Conservation (phyloP, 2,797 vertebrate genomes). For the Melanotaenia maccullochi region DNA sequence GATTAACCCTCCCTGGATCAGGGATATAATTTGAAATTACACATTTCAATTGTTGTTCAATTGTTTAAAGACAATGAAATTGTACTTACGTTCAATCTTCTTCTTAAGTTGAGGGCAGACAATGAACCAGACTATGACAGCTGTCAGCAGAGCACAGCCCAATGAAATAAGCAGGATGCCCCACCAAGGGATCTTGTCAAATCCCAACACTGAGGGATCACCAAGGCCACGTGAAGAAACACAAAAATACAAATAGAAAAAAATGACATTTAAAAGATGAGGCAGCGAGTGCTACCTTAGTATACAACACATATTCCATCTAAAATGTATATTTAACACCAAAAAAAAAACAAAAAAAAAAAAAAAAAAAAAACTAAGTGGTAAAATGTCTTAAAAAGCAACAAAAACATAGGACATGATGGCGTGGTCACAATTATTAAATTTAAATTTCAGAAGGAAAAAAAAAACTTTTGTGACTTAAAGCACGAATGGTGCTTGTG, state of each 20-base stretch:
- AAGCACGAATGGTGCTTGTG: background rate
- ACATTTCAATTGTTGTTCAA: constrained; percentile 22
- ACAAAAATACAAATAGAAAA: constrained; percentile 76
- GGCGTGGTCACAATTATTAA: background rate
- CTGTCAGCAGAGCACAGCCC: constrained; percentile 87
- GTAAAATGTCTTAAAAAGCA: background rate
- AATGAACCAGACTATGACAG: constrained; percentile 92
- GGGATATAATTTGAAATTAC: constrained; percentile 12
- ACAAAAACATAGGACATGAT: background rate
- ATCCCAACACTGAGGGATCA: constrained; percentile 89
- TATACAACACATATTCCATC: background rate
- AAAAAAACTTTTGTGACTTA: background rate
- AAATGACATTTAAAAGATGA: constrained; percentile 75
- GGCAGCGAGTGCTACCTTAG: constrained; percentile 72
- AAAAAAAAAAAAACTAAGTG: no score
- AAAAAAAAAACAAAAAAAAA: no score
- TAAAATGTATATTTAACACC: background rate
- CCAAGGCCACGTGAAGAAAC: constrained; percentile 42
- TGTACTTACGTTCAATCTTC: constrained; percentile 95
- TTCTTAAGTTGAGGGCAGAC: constrained; percentile 96
- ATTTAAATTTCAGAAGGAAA: background rate
- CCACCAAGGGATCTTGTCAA: constrained; percentile 93
- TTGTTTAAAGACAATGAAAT: background rate
- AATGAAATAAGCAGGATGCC: constrained; percentile 90
- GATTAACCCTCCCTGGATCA: constrained; percentile 28